Percentiles rank a stretch among this genome's conserved stretches.
Evolutionary conservation across 2,888 invertebrate species (phyloP).

Genomic region (Trachelus iudaicus): DNA sequence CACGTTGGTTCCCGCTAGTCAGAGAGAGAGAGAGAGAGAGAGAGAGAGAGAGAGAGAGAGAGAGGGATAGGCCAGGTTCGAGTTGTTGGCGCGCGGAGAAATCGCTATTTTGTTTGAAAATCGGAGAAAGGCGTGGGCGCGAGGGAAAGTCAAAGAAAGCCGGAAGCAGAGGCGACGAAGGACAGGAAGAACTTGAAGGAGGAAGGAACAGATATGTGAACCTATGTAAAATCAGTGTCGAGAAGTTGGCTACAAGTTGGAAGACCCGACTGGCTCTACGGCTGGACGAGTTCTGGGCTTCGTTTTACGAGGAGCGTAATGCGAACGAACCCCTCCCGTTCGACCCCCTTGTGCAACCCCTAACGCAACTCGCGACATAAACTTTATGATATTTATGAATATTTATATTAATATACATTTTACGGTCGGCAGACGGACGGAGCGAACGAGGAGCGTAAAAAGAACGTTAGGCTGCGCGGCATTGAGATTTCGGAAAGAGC

Average conservation of each 20-base stretch:
- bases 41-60: neutral
- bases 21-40: neutral
- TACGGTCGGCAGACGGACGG: slow-evolving; percentile 35
- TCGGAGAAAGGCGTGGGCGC: neutral
- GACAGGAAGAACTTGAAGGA: neutral
- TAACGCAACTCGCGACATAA: slow-evolving; percentile 55
- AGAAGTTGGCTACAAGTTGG: neutral
- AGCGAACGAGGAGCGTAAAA: neutral
- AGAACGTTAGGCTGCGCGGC: neutral
- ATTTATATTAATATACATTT: slow-evolving; percentile 66
- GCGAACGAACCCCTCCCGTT: slow-evolving; percentile 37
- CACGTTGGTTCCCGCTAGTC: neutral
- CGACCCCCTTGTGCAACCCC: slow-evolving; percentile 13
- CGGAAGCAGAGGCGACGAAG: slow-evolving; percentile 2
- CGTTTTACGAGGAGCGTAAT: slow-evolving; percentile 59
- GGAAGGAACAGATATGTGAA: neutral
- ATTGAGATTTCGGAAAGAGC: neutral
- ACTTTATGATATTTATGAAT: slow-evolving; percentile 66
- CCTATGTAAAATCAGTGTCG: neutral
- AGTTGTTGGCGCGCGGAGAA: neutral
- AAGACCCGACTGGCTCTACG: neutral
- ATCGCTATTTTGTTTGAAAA: neutral
- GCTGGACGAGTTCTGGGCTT: slow-evolving; percentile 26
- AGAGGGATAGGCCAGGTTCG: neutral
- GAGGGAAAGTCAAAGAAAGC: slow-evolving; percentile 10